Percentiles rank a stretch among this genome's conserved stretches.
Evolutionary conservation across 2,797 vertebrate genomes (phyloP).

Genomic region (Todus mexicanus): DNA sequence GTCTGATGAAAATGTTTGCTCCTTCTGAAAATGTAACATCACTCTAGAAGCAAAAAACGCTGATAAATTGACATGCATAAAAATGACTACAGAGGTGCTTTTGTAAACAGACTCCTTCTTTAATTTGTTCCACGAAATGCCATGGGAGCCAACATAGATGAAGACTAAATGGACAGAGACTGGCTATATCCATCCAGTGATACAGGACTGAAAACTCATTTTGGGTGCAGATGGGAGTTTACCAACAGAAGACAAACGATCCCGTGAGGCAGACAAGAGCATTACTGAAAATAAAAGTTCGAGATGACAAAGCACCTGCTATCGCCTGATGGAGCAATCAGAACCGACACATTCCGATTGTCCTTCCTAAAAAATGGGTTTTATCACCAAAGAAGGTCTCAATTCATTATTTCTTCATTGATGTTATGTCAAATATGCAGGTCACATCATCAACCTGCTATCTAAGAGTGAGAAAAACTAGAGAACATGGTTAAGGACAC

Average conservation of each 20-base stretch:
- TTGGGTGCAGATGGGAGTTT: constrained; percentile 57
- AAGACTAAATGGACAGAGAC: constrained; percentile 35
- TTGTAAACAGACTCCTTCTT: constrained; percentile 11
- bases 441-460: constrained; percentile 16
- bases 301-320: constrained; percentile 52
- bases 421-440: constrained; percentile 51
- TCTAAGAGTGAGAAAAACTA: not conserved
- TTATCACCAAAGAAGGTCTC: constrained; percentile 49
- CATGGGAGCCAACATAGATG: not conserved
- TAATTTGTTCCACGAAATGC: constrained; percentile 26
- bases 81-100: not conserved
- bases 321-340: constrained; percentile 45
- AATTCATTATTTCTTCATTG: constrained; percentile 61
- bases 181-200: constrained; percentile 29
- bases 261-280: constrained; percentile 20
- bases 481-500: not conserved
- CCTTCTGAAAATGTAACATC: not conserved
- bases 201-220: constrained; percentile 54
- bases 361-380: constrained; percentile 50
- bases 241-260: constrained; percentile 52
- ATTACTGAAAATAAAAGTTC: constrained; percentile 62
- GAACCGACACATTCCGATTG: constrained; percentile 29
- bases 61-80: not conserved
- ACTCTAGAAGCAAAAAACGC: not conserved
- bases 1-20: not conserved